Evolutionary conservation across 2,888 invertebrate genomes (phyloP), one percentile per base, ranked within the genome.

Genomic region (Aspidiotus rigidus): DNA sequence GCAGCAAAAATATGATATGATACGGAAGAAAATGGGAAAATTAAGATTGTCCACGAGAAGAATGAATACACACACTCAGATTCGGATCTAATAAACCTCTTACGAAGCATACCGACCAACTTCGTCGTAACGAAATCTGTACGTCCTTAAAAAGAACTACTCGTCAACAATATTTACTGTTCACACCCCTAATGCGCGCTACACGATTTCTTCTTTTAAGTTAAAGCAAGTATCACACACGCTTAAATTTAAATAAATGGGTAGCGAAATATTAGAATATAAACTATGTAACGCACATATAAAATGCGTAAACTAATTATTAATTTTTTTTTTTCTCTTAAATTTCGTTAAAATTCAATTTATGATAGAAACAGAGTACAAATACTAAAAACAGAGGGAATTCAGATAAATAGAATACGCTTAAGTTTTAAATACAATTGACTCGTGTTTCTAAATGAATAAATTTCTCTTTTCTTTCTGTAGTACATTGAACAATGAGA

Each of bases 401-500:
- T 28, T 39, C 59, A 13, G 59, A 59, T 59, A 62, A 62, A 40
- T 42, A 11, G 53, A 63, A 66, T 28, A 64, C 39, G 49, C 62
- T 66, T 66, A 66, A 41, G 41, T 66, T 28, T 59, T 66, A 66
- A 66, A 44, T 59, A 66, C 66, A 66, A 66, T 66, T 66, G 66
- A 66, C 66, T 66, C 49, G 66, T 66, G 66, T 66, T 66, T 59
- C 66, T 66, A 66, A 66, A 66, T 57, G 59, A 64, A 64, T 64
- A 64, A 64, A 54, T 64, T 54, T 64, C 54, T 49, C n/a, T 49
- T 49, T 53, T 49, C 28, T 28, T 28, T 28, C 28, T 28, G 28
- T 28, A 28, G 28, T 28, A 28, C 28, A 28, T 28, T 28, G 28
- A 28, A 28, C 28, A 5, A 28, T 28, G 28, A 28, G 28, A 28